Evolutionary conservation across 2,797 vertebrate species (phyloP).

Genomic region (Graptemys geographica): DNA sequence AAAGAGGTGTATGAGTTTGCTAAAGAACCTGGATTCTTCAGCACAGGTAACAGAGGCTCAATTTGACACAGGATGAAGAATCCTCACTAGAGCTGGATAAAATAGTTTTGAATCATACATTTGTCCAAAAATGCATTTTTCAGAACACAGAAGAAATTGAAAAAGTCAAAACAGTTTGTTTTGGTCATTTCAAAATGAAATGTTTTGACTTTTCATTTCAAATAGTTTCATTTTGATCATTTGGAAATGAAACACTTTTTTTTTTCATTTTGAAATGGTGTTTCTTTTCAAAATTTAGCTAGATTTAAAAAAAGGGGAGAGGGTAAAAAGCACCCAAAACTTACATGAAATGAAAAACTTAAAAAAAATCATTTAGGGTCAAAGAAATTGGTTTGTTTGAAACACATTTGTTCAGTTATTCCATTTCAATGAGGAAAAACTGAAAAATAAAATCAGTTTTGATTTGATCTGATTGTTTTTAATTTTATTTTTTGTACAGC

Average conservation of each 20-base stretch:
- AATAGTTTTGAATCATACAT: not conserved
- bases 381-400: not conserved
- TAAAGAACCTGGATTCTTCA: not conserved
- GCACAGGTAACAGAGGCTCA: not conserved
- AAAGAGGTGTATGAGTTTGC: not conserved
- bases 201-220: not conserved
- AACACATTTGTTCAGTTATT: too few relatives aligned
- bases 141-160: not conserved
- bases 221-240: not conserved
- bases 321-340: not conserved
- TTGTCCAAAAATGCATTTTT: not conserved
- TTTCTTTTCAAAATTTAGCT: not conserved
- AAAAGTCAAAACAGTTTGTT: not conserved
- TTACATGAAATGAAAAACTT: not conserved
- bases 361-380: not conserved
- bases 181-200: not conserved
- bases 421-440: too few relatives aligned
- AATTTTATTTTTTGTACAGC: too few relatives aligned
- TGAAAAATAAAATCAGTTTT: too few relatives aligned
- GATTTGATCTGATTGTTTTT: too few relatives aligned
- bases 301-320: not conserved
- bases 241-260: not conserved
- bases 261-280: not conserved
- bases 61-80: not conserved
- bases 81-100: not conserved